Percentiles rank a stretch among this genome's conserved stretches.
Conservation (phyloP, 2,113 vertebrate species). For the Megaleporinus macrocephalus region DNA sequence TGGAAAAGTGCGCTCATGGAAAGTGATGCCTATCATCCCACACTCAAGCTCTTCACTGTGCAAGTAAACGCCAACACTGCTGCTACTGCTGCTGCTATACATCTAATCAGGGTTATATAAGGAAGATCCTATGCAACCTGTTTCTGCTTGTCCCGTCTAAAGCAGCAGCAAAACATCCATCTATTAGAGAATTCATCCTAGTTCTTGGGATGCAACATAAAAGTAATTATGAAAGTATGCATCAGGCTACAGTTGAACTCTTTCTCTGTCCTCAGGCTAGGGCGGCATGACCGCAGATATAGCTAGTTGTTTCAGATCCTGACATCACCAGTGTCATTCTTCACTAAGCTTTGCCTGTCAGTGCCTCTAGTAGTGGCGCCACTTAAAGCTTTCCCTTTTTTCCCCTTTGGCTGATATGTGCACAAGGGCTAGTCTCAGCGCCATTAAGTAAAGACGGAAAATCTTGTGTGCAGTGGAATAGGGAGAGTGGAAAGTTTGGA, state of each 20-base stretch:
- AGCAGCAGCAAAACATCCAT: neutral
- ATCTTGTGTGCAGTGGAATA: neutral
- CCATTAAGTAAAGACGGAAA: conserved; percentile 24
- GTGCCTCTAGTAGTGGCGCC: neutral
- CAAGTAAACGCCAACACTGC: neutral
- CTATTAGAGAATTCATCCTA: conserved; percentile 21
- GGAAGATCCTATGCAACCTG: conserved; percentile 12
- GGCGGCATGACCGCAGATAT: conserved; percentile 4
- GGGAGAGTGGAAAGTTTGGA: conserved; percentile 50
- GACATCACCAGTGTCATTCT: conserved; percentile 10
- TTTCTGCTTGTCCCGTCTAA: conserved; percentile 13
- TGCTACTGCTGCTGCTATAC: neutral
- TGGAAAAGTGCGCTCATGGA: conserved; percentile 36
- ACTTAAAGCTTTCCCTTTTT: neutral
- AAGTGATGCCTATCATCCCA: neutral
- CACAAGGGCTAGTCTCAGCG: neutral
- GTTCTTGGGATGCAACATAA: conserved; percentile 31
- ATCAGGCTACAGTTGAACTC: conserved; percentile 1
- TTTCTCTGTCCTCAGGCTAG: conserved; percentile 20
- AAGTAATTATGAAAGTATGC: conserved; percentile 50
- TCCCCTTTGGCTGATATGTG: conserved; percentile 4
- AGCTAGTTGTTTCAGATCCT: neutral
- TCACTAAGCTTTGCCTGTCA: conserved; percentile 20
- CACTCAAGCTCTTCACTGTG: neutral
- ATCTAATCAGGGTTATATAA: conserved; percentile 3